Evolutionary conservation across 2,888 invertebrate genomes (phyloP), one percentile per base, ranked within the genome.

Genomic region (Philaethria dido): DNA sequence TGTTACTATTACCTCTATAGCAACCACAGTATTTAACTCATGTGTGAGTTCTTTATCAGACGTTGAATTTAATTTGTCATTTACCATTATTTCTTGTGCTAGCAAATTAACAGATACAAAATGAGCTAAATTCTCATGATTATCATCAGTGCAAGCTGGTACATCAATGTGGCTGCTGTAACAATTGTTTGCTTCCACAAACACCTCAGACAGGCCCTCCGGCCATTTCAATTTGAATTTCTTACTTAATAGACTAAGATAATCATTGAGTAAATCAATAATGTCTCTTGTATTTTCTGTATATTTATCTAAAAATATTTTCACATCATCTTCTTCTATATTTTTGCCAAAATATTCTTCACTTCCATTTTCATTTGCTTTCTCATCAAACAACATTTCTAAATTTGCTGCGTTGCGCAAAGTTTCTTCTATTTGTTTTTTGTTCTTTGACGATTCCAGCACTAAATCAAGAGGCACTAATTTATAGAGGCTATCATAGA

Each of bases 171-270:
- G 90, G 68, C 83, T 89, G 69, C 85, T 91, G 68, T 93, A 93
- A 72, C 92, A 94, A 73, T 92, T 87, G 75, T 95, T 96, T 6
- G 94, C 92, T 80, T 94, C 90, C 68, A 95, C 83, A 82, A 94
- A 96, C 54, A 94, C 77, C 14, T 92, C 86, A 0, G 92, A 77
- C 36, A 96, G 86, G 54, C 92, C 93, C 68, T 92, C 84, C 0
- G 96, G 95, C 96, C 96, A 96, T 70, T 93, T 93, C 9, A 90
- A 77, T 74, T 89, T 89, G 95, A 95, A 96, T 74, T 95, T 94
- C 6, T 84, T 85, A 9, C 94, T 88, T 62, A 96, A 82, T 73
- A 93, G 88, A 75, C 87, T 86, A 0, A 95, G 90, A 78, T 93
- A 95, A 62, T 94, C 94, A 70, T 94, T 93, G 9, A 96, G 82